Evolutionary conservation across 2,113 vertebrate genomes (phyloP).

Genomic region (Mionectes macconnelli): DNA sequence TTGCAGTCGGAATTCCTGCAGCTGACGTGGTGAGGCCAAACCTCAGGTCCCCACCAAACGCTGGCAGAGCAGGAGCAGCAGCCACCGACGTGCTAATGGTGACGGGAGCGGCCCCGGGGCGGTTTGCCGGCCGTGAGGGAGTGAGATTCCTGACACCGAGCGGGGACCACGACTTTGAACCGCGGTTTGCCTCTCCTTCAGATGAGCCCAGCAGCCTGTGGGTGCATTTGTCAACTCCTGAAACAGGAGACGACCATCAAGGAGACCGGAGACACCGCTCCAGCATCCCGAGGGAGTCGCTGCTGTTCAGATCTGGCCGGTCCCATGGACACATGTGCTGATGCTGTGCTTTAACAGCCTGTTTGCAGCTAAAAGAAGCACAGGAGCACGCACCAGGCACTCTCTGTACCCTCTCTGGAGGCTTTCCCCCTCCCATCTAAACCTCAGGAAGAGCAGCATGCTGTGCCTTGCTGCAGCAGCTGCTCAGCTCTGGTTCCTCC

Average conservation of each 20-base stretch:
- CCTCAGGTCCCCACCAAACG: background rate
- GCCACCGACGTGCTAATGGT: background rate
- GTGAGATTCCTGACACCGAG: background rate
- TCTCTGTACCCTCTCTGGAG: too few relatives aligned
- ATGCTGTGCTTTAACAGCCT: rapidly evolving
- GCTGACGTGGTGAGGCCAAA: background rate
- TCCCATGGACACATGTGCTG: background rate
- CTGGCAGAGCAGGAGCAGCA: background rate
- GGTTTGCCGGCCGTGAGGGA: background rate
- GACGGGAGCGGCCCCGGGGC: rapidly evolving
- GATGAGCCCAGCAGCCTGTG: background rate
- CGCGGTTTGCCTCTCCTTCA: background rate
- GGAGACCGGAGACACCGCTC: background rate
- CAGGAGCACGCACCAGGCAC: rapidly evolving
- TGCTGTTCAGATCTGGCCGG: rapidly evolving
- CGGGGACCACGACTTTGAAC: rapidly evolving
- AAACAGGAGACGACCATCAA: background rate
- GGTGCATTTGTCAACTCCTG: background rate
- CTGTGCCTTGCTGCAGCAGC: background rate
- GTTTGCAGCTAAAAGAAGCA: background rate
- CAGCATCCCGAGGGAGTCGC: background rate
- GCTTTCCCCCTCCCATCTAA: background rate
- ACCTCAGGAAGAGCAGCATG: background rate
- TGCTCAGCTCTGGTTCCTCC: background rate
- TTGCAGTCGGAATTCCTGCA: background rate